Conservation (phyloP, 1,140 invertebrate genomes). For the Drosophila micromelanica region DNA sequence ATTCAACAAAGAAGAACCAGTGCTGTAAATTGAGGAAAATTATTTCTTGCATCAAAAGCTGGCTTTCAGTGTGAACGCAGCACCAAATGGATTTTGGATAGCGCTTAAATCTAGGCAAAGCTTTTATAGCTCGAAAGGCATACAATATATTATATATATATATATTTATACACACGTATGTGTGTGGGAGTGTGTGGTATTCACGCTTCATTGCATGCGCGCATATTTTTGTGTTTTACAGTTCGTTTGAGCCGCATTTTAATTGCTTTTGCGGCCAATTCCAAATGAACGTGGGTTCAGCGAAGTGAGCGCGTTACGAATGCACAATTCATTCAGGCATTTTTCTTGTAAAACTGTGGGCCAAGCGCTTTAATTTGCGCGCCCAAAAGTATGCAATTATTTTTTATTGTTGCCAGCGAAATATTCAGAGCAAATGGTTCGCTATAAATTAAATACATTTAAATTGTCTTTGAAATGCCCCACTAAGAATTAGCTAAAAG, state of each 20-base stretch:
- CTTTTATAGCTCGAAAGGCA: neutral
- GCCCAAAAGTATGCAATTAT: constrained; percentile 41
- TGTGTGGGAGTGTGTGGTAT: constrained; percentile 4
- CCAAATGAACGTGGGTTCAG: neutral
- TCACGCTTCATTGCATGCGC: constrained; percentile 37
- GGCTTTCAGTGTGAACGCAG: constrained; percentile 49
- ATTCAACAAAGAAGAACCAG: constrained; percentile 16
- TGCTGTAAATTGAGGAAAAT: constrained; percentile 49
- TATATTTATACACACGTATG: neutral
- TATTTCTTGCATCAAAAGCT: constrained; percentile 31
- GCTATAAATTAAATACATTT: constrained; percentile 8
- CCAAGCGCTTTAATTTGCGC: constrained; percentile 23
- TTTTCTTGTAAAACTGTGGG: neutral
- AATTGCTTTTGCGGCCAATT: constrained; percentile 69
- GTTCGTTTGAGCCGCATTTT: constrained; percentile 65
- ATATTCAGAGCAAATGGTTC: constrained; percentile 8
- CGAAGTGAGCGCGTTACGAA: constrained; percentile 7
- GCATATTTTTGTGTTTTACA: constrained; percentile 64
- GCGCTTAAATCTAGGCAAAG: constrained; percentile 39
- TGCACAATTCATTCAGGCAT: constrained; percentile 40
- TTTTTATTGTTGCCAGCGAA: constrained; percentile 7
- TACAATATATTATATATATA: neutral
- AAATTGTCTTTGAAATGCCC: neutral
- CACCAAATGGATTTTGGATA: constrained; percentile 50
- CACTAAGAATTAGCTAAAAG: neutral